Evolutionary conservation across 2,888 invertebrate genomes (phyloP), one percentile per base, ranked within the genome.

Genomic region (Rhagonycha fulva): DNA sequence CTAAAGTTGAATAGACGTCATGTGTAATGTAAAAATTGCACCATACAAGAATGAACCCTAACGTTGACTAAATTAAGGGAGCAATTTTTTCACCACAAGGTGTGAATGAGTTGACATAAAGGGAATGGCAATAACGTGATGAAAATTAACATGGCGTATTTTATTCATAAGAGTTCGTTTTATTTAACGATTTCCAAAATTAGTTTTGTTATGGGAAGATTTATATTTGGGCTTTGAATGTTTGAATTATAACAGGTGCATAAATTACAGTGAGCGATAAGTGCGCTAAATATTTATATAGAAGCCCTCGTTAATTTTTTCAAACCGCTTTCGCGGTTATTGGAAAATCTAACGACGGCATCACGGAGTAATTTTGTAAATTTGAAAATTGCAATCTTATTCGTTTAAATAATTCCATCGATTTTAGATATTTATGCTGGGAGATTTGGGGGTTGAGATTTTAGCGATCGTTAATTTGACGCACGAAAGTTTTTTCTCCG

Each of bases 91-190:
- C 69, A 74, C 62, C 70, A 68, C 73, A 80, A 79, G 79, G 79
- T 78, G 79, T 77, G 76, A 78, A 80, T 74, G 76, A 78, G 71
- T 74, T 71, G 69, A 71, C 69, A 69, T 62, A 28, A 76, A 78
- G 71, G 74, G 76, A 71, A 75, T 61, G 14, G 69, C 62, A 72
- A 73, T 71, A 75, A 78, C 70, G 14, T 72, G 70, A 73, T 76
- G 62, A 70, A 74, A 70, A 74, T 76, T 76, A 78, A 76, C 74
- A 78, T 78, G 78, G 78, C 78, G 78, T 68, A 66, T 72, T 76
- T 75, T 70, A 62, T 28, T 70, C 67, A 9, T 60, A 19, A 11
- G 47, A 28, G 28, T 60, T 68, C 10, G 67, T 32, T 23, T 24
- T 60, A 24, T 24, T 63, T 24, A n/a, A 19, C 24, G 23, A 28